A percentile compares a stretch with the other conserved stretches of the same genome.
Evolutionary conservation across 1,140 invertebrate genomes (phyloP).

Genomic region (Helicoverpa zea): DNA sequence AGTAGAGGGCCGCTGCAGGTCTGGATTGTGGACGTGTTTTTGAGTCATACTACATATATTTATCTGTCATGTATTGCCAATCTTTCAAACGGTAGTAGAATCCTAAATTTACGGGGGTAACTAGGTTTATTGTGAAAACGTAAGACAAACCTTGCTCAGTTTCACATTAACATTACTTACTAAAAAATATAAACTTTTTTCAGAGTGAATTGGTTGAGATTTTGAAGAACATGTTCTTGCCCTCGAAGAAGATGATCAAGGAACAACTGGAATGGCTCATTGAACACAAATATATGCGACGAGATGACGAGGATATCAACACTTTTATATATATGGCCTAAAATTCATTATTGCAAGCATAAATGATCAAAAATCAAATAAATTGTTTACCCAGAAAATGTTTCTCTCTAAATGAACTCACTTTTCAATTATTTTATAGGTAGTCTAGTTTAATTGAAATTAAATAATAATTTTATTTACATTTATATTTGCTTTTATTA

Average conservation of each 20-base stretch:
- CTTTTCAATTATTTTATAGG: constrained; percentile 23
- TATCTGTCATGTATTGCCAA: no score
- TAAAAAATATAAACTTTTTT: constrained; percentile 49
- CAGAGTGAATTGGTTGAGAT: constrained; percentile 98
- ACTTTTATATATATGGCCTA: constrained; percentile 99
- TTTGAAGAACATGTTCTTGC: constrained; percentile 99
- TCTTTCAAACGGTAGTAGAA: no score
- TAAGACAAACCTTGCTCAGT: no score
- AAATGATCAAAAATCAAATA: constrained; percentile 75
- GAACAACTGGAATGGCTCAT: constrained; percentile 99
- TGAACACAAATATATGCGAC: constrained; percentile 98
- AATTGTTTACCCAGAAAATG: constrained; percentile 72
- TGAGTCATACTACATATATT: no score
- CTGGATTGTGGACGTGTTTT: no score
- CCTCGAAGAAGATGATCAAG: constrained; percentile 99
- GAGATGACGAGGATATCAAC: constrained; percentile 99
- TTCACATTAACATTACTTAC: no score
- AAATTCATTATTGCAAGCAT: constrained; percentile 69
- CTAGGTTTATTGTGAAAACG: neutral
- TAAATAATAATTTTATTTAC: constrained; percentile 50
- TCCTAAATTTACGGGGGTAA: no score
- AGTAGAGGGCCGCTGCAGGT: no score
- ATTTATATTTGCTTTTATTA: constrained; percentile 70
- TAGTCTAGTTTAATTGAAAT: constrained; percentile 37
- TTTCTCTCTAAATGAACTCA: constrained; percentile 37